phyloP scores from a whole-genome alignment of 2,888 invertebrate genomes.

The Heliconius cydno region DNA sequence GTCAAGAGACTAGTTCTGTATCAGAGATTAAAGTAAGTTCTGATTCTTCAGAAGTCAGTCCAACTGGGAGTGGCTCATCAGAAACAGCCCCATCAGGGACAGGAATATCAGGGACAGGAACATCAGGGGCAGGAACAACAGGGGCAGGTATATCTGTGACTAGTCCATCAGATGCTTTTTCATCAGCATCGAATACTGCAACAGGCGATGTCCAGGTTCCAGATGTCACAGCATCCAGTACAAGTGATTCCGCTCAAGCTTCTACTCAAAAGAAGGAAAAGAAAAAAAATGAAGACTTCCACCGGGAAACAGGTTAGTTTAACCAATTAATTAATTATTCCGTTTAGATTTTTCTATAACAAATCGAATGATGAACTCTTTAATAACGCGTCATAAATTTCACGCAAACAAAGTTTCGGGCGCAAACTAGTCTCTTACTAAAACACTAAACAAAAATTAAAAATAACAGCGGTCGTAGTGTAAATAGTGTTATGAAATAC shows the following conservation, averaged over 20 bases:
- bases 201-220: slow-evolving; percentile 38
- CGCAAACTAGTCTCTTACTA: too few species aligned
- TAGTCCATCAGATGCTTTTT: slow-evolving; percentile 37
- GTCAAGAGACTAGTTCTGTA: slow-evolving; percentile 32
- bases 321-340: background rate
- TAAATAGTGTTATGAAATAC: too few species aligned
- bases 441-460: too few species aligned
- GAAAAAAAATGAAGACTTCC: slow-evolving; percentile 57
- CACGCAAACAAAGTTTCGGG: too few species aligned
- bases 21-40: slow-evolving; percentile 31
- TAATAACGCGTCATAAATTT: too few species aligned
- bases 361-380: too few species aligned
- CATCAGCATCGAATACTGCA: slow-evolving; percentile 47
- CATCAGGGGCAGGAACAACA: slow-evolving; percentile 36
- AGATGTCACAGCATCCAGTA: slow-evolving; percentile 51
- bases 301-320: slow-evolving; percentile 67
- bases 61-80: slow-evolving; percentile 43
- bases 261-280: slow-evolving; percentile 62
- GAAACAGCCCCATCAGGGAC: slow-evolving; percentile 41
- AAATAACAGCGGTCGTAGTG: too few species aligned
- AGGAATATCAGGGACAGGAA: slow-evolving; percentile 42
- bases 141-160: slow-evolving; percentile 39
- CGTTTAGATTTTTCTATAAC: too few species aligned
- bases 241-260: slow-evolving; percentile 64
- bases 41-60: slow-evolving; percentile 40